phyloP scores from a whole-genome alignment of 2,888 invertebrate genomes.

The Cephus sareptanus region DNA sequence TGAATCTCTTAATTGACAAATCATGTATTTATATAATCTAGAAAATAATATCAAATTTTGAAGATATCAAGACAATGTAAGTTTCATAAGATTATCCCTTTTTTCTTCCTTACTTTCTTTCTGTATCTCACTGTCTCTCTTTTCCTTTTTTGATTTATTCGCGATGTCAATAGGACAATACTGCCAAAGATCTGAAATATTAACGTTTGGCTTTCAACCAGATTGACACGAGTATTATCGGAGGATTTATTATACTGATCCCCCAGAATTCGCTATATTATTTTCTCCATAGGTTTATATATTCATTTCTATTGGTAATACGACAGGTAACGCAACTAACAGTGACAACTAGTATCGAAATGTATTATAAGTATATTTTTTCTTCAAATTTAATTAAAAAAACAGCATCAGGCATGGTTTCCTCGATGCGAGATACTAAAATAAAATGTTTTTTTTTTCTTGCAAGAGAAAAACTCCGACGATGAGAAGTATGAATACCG shows the following conservation, averaged over 20 bases:
- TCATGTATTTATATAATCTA: background rate
- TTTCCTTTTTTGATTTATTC: background rate
- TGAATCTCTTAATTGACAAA: background rate
- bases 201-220: constrained; percentile 35
- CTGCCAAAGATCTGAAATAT: constrained; percentile 44
- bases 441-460: background rate
- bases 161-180: constrained; percentile 31
- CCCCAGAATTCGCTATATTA: background rate
- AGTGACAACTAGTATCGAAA: background rate
- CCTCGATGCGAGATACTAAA: background rate
- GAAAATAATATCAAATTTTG: background rate
- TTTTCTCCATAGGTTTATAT: background rate
- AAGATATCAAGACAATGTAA: too few species aligned
- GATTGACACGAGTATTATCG: constrained; percentile 18
- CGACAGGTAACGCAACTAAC: background rate
- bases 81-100: too few species aligned
- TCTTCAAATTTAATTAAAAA: background rate
- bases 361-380: background rate
- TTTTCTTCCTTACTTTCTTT: background rate
- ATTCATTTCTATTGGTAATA: background rate
- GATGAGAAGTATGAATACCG: background rate
- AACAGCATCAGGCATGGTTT: background rate
- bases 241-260: background rate
- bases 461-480: background rate
- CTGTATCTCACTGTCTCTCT: background rate